A percentile compares a stretch with the other conserved stretches of the same genome.
Evolutionary conservation across 2,888 invertebrate species (phyloP).

Genomic region (Euplagia quadripunctaria): DNA sequence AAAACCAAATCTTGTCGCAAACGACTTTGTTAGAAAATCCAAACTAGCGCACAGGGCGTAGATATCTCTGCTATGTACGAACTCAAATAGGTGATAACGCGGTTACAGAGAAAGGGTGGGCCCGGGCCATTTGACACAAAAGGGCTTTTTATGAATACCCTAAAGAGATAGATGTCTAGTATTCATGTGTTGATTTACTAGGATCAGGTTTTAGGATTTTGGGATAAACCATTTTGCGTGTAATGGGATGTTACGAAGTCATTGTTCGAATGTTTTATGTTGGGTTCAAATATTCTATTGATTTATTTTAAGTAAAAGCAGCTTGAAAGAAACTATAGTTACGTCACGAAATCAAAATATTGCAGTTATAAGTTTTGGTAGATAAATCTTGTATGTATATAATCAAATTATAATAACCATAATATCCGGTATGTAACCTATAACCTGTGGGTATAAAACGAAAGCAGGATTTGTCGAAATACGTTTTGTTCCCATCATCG

Average conservation of each 20-base stretch:
- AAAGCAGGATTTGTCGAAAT: no score
- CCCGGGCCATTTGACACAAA: slow-evolving; percentile 65
- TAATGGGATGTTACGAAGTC: slow-evolving; percentile 7
- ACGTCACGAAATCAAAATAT: no score
- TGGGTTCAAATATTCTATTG: not conserved
- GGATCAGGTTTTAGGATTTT: slow-evolving; percentile 18
- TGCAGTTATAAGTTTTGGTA: no score
- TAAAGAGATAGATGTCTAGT: slow-evolving; percentile 37
- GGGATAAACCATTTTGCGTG: slow-evolving; percentile 6
- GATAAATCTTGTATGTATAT: no score
- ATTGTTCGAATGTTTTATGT: slow-evolving; percentile 2
- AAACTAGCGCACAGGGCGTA: slow-evolving; percentile 45
- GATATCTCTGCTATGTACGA: slow-evolving; percentile 56
- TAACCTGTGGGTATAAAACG: no score
- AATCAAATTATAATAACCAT: no score
- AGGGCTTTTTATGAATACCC: slow-evolving; percentile 68
- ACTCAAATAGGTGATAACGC: slow-evolving; percentile 73
- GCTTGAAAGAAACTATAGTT: no score
- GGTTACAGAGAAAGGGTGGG: slow-evolving; percentile 78
- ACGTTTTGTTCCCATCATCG: no score
- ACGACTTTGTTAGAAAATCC: slow-evolving; percentile 42
- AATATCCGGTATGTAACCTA: no score
- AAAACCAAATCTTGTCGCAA: slow-evolving; percentile 38
- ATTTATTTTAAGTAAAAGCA: not conserved
- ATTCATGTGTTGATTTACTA: slow-evolving; percentile 38